Evolutionary conservation across 2,113 vertebrate genomes (phyloP).

Genomic region (Atherinomorus stipes): DNA sequence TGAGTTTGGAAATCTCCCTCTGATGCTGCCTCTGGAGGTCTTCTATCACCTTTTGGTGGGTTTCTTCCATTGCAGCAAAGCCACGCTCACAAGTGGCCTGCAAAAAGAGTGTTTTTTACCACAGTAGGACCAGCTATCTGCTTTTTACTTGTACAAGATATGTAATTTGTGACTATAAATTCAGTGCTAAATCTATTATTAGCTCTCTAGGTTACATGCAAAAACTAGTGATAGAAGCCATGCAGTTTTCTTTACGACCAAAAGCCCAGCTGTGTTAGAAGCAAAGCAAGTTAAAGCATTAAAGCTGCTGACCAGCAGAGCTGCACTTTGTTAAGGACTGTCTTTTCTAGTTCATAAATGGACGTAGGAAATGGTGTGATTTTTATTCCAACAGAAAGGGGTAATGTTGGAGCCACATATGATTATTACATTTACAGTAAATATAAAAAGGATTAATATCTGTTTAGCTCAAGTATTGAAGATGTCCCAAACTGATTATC

Average conservation of each 20-base stretch:
- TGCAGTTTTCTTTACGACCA: conserved; percentile 41
- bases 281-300: conserved; percentile 40
- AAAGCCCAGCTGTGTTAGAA: conserved; percentile 60
- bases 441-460: no score
- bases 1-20: conserved; percentile 93
- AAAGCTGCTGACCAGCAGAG: conserved; percentile 5
- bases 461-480: no score
- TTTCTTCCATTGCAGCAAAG: conserved; percentile 98
- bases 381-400: background rate
- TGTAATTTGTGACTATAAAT: conserved; percentile 25
- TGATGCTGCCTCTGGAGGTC: conserved; percentile 97
- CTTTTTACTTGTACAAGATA: background rate
- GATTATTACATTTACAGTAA: no score
- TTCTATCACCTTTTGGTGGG: conserved; percentile 95
- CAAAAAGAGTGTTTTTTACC: background rate
- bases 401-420: no score
- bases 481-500: conserved; percentile 18
- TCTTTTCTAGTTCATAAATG: background rate
- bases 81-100: conserved; percentile 98
- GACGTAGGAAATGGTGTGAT: conserved; percentile 55
- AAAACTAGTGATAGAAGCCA: conserved; percentile 49
- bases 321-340: conserved; percentile 5
- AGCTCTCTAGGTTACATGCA: conserved; percentile 47
- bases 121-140: background rate
- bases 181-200: conserved; percentile 26